Evolutionary conservation across 2,797 vertebrate species (phyloP), one percentile per base, ranked within the genome.

Genomic region (Melanogrammus aeglefinus): DNA sequence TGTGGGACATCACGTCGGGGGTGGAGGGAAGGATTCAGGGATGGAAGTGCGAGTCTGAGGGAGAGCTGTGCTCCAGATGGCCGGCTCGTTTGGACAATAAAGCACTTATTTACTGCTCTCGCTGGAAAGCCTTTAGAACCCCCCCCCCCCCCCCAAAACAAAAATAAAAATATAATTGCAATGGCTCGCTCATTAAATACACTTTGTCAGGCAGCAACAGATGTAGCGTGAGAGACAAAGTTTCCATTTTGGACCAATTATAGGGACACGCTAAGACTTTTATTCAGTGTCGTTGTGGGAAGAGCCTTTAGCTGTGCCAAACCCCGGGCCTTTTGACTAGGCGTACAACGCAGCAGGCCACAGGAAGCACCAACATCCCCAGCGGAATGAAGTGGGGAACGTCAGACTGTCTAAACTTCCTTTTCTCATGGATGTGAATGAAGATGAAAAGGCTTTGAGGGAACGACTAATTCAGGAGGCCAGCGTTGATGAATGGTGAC

Each of bases 1-100:
- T 18, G 51, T 57, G 1, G 51, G 51, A 57, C 18, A 6, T 57
- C 51, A 57, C 6, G 51, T 18, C 21, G 85, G 73, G 82, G 88
- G 85, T 85, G 83, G 85, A 85, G 74, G 47, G 75, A 79, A 84
- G 82, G 85, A 82, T 44, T 80, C 89, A 86, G 88, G 79, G 79
- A 81, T 39, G 77, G 80, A 79, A 86, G 85, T 79, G 7, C 79
- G 79, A 79, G 83, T 80, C 80, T 31, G 79, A 84, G 86, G 83
- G 78, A 85, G 44, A 81, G 82, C 85, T 80, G 82, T 77, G 51
- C 75, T 88, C 89, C 92, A 93, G 91, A 92, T 92, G 92, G 92
- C 91, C 91, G 88, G 88, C 86, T 88, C 88, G 80, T 78, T 84
- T 80, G 81, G 84, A 86, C 85, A 77, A 84, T 89, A 81, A 89